Conservation (phyloP, 1,140 invertebrate genomes). For the Eriocheir sinensis region DNA sequence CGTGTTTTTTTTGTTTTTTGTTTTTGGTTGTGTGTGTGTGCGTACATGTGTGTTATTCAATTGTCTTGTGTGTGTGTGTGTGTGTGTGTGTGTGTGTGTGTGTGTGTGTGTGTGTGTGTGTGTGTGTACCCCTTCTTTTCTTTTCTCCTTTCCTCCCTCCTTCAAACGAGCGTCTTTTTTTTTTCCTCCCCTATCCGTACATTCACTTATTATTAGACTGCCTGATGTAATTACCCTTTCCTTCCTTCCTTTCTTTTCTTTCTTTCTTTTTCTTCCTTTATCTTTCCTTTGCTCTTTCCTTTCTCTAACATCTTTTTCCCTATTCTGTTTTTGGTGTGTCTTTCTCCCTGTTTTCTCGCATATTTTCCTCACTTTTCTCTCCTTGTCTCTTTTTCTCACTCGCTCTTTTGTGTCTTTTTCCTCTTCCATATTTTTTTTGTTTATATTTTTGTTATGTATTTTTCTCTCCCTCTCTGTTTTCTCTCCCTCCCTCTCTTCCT, state of each 20-base stretch:
- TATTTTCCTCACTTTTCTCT: too few relatives aligned
- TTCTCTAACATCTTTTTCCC: not conserved
- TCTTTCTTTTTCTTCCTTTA: not conserved
- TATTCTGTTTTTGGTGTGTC: too few relatives aligned
- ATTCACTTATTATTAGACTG: not conserved
- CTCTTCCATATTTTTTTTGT: not conserved
- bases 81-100: conserved; percentile 43
- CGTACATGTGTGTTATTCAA: not conserved
- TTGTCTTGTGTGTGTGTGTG: not conserved
- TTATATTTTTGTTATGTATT: not conserved
- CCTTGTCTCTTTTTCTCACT: too few relatives aligned
- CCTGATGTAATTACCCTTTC: too few relatives aligned
- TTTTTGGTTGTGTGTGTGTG: not conserved
- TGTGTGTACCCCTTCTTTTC: not conserved
- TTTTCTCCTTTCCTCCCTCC: not conserved
- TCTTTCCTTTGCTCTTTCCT: too few relatives aligned
- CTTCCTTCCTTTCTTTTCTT: not conserved
- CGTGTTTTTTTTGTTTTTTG: not conserved
- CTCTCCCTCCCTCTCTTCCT: not conserved
- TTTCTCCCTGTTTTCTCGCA: too few relatives aligned
- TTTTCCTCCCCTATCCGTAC: not conserved
- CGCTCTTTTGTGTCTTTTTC: too few relatives aligned
- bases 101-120: not conserved
- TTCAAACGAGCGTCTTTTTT: not conserved
- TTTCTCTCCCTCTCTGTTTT: not conserved